Conservation (phyloP, 2,888 invertebrate species). For the Drosophila glabriapex region DNA sequence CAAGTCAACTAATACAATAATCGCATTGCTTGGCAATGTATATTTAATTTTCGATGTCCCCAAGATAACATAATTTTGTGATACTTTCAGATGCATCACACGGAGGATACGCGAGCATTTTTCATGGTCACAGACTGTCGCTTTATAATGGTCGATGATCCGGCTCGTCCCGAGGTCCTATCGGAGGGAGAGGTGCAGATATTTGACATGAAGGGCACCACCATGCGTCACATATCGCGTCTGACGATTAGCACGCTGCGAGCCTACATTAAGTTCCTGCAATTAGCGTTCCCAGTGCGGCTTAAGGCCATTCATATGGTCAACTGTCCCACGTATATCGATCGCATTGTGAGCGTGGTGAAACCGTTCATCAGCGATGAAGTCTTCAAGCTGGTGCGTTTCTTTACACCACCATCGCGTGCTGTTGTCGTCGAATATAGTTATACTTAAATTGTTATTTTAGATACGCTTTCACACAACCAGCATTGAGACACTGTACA, state of each 20-base stretch:
- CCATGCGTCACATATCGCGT: constrained; percentile 88
- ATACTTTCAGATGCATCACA: constrained; percentile 87
- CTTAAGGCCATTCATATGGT: constrained; percentile 87
- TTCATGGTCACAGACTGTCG: constrained; percentile 91
- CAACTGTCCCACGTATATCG: constrained; percentile 88
- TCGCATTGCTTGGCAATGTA: background rate
- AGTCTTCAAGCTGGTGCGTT: constrained; percentile 88
- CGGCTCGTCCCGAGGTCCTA: constrained; percentile 44
- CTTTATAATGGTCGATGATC: constrained; percentile 69
- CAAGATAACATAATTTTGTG: background rate
- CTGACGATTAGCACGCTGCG: constrained; percentile 78
- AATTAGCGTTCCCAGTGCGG: constrained; percentile 81
- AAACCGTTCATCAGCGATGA: constrained; percentile 89
- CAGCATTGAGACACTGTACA: constrained; percentile 88
- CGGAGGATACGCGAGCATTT: constrained; percentile 89
- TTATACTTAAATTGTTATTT: background rate
- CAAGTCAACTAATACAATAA: background rate
- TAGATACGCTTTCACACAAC: constrained; percentile 90
- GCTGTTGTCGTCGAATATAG: background rate
- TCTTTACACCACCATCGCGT: background rate
- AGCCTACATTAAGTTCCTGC: constrained; percentile 79
- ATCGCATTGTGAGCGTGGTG: constrained; percentile 87
- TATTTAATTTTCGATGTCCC: background rate
- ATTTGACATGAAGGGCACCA: constrained; percentile 89
- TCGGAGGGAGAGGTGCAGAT: constrained; percentile 89